Evolutionary conservation across 1,140 invertebrate species (phyloP).

Genomic region (Bombus sylvicola): DNA sequence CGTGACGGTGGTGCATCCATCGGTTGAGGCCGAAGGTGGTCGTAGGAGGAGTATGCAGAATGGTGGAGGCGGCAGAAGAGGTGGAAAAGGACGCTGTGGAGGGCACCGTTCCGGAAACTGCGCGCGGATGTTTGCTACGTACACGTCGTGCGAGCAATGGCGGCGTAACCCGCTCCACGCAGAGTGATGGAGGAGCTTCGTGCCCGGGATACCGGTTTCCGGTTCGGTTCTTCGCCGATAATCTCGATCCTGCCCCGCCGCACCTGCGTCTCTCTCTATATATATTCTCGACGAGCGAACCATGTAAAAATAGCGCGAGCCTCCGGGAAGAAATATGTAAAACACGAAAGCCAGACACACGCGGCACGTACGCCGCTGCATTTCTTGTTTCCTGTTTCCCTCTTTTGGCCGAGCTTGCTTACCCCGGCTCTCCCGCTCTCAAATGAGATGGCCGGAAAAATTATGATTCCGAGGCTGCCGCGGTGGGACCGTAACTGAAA

Average conservation of each 20-base stretch:
- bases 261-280: slow-evolving; percentile 69
- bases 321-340: slow-evolving; percentile 60
- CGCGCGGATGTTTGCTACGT: slow-evolving; percentile 70
- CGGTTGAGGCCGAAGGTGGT: slow-evolving; percentile 37
- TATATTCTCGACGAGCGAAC: slow-evolving; percentile 7
- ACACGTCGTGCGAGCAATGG: slow-evolving; percentile 68
- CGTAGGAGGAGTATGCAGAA: slow-evolving; percentile 49
- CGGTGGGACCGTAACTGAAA: slow-evolving; percentile 2
- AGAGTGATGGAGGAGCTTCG: slow-evolving; percentile 76
- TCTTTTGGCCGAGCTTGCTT: slow-evolving; percentile 1
- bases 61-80: slow-evolving; percentile 47
- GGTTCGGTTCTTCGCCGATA: slow-evolving; percentile 75
- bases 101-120: slow-evolving; percentile 73
- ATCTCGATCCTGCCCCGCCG: slow-evolving; percentile 73
- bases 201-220: slow-evolving; percentile 74
- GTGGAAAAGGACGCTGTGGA: slow-evolving; percentile 32
- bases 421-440: background rate
- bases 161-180: slow-evolving; percentile 63
- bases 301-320: slow-evolving; percentile 41
- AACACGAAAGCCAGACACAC: slow-evolving; percentile 39
- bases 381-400: slow-evolving; percentile 16
- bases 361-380: slow-evolving; percentile 50
- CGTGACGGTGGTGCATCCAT: slow-evolving; percentile 15
- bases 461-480: slow-evolving; percentile 19
- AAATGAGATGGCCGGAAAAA: slow-evolving; percentile 46